These are phyloP conservation scores for Mycalesis mineus DNA, from an alignment of 2,888 invertebrate genomes.

Conservation along the genomic window DNA sequence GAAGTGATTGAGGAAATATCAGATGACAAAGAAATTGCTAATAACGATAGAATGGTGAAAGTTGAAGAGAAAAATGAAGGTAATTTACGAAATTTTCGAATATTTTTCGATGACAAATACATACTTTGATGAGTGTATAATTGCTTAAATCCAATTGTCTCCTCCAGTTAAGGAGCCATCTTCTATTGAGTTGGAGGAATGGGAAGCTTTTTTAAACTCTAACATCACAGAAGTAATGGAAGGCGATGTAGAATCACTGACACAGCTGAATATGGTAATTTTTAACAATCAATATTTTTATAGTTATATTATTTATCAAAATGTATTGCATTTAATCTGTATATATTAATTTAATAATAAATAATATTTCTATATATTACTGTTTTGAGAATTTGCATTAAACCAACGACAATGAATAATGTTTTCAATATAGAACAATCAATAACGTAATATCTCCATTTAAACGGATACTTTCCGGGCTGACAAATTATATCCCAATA, in stretches of 20 bases:
- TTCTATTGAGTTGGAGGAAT: slow-evolving; percentile 90
- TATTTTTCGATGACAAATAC: too few species aligned
- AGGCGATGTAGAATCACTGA: slow-evolving; percentile 86
- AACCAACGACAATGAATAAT: too few species aligned
- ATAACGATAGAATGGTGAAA: slow-evolving; percentile 57
- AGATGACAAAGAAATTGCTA: slow-evolving; percentile 63
- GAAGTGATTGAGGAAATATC: slow-evolving; percentile 65
- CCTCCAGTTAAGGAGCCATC: slow-evolving; percentile 71
- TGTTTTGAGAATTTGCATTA: too few species aligned
- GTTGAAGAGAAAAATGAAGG: slow-evolving; percentile 58
- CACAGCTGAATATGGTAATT: slow-evolving; percentile 81
- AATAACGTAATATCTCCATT: too few species aligned
- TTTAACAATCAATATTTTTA: background rate
- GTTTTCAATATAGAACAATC: too few species aligned
- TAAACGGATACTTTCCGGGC: too few species aligned
- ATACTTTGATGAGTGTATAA: too few species aligned
- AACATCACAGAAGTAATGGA: slow-evolving; percentile 90
- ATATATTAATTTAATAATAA: too few species aligned
- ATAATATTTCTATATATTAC: too few species aligned
- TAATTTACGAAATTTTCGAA: slow-evolving; percentile 33
- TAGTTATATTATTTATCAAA: background rate
- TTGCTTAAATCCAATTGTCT: background rate
- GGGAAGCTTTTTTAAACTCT: slow-evolving; percentile 89
- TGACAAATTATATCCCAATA: too few species aligned
- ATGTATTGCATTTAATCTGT: too few species aligned